phyloP scores from a whole-genome alignment of 2,113 vertebrate genomes.

The Carassius carassius region DNA sequence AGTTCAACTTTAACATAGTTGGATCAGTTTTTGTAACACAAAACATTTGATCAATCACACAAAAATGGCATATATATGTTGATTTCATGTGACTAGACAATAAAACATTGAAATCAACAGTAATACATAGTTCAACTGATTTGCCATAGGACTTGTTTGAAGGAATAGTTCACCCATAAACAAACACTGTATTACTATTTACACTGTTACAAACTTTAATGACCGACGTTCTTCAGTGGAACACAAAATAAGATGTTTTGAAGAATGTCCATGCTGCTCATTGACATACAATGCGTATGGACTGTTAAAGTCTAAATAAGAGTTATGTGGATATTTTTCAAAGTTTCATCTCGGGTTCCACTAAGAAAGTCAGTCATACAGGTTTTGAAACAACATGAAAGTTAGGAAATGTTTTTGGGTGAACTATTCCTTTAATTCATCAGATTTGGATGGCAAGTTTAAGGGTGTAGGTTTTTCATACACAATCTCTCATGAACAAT shows the following conservation, averaged over 20 bases:
- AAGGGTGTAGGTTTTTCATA: background rate
- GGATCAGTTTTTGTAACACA: background rate
- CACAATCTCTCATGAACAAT: background rate
- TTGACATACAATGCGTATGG: background rate
- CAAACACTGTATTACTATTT: background rate
- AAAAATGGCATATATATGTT: background rate
- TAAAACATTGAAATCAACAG: background rate
- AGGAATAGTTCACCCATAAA: background rate
- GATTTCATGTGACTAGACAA: background rate
- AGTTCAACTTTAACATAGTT: background rate
- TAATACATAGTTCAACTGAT: background rate
- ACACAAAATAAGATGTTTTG: background rate
- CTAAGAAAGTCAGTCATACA: background rate
- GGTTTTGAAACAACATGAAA: too few species aligned
- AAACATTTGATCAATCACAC: background rate
- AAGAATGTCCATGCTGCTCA: too few species aligned
- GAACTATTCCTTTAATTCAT: background rate
- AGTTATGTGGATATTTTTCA: background rate
- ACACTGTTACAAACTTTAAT: background rate
- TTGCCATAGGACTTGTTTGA: background rate
- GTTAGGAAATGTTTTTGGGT: too few species aligned
- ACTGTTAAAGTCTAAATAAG: background rate
- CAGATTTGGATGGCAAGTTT: background rate
- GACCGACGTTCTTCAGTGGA: background rate
- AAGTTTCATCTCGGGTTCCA: background rate